Evolutionary conservation across 2,113 vertebrate genomes (phyloP).

Genomic region (Ammodytes marinus): DNA sequence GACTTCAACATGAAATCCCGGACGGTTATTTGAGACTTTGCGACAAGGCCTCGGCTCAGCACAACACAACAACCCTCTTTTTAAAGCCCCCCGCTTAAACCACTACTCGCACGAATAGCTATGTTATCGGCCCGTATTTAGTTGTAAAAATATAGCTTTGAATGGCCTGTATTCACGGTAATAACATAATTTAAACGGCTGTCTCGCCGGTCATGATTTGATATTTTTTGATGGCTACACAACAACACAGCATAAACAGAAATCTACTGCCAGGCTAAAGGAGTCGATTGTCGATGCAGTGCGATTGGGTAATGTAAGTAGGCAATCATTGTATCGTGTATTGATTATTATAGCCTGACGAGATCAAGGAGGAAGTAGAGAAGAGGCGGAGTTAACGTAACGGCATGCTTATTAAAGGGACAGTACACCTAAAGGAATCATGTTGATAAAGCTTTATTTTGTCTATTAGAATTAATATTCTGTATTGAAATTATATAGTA

Average conservation of each 20-base stretch:
- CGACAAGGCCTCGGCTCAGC: constrained; percentile 69
- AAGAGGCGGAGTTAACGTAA: constrained; percentile 42
- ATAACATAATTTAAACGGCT: constrained; percentile 48
- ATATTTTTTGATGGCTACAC: constrained; percentile 66
- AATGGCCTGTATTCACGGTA: constrained; percentile 32
- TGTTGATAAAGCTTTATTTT: not conserved
- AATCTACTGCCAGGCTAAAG: constrained; percentile 50
- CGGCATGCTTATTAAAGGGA: constrained; percentile 44
- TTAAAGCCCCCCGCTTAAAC: not conserved
- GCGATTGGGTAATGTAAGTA: accelerated
- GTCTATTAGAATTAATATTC: not conserved
- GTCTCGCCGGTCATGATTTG: constrained; percentile 67
- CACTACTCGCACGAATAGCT: not conserved
- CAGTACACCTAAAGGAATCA: not conserved
- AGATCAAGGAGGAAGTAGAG: constrained; percentile 35
- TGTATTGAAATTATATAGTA: not conserved
- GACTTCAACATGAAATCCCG: constrained; percentile 66
- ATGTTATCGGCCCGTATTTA: not conserved
- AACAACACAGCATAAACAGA: constrained; percentile 65
- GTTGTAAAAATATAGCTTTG: not conserved
- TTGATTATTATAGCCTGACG: constrained; percentile 51
- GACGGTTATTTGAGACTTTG: constrained; percentile 48
- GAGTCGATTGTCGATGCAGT: constrained; percentile 28
- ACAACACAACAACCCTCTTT: constrained; percentile 17
- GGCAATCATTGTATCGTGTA: not conserved